These are phyloP conservation scores for Aurelia coerulea DNA, from an alignment of 30 jellyfish, hydroid and myxozoan genomes.

Conservation along the genomic window DNA sequence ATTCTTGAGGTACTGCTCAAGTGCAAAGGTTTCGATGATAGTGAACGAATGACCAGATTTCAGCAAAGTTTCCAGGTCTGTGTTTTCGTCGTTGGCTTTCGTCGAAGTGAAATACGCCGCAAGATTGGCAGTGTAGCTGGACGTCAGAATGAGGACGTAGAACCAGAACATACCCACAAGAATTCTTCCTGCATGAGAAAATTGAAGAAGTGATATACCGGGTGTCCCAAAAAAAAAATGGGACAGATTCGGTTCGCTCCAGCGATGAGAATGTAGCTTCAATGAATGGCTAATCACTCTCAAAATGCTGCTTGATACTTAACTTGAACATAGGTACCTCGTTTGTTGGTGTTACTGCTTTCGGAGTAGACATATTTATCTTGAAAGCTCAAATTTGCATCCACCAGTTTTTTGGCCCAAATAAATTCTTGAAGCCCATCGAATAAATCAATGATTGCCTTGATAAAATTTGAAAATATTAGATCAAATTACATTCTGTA, in stretches of 20 bases:
- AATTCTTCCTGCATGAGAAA: constrained; percentile 35
- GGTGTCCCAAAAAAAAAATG: background rate
- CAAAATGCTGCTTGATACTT: too few relatives aligned
- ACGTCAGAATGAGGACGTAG: constrained; percentile 31
- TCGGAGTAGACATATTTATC: too few relatives aligned
- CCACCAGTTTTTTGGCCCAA: too few relatives aligned
- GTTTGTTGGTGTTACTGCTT: too few relatives aligned
- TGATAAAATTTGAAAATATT: too few relatives aligned
- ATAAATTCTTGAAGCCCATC: too few relatives aligned
- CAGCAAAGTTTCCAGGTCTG: constrained; percentile 29
- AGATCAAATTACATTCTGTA: too few relatives aligned
- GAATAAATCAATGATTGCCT: too few relatives aligned
- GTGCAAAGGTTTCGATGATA: constrained; percentile 31
- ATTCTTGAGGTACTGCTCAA: constrained; percentile 34
- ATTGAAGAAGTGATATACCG: background rate
- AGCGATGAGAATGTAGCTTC: background rate
- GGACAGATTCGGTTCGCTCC: too few relatives aligned
- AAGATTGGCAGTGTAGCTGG: constrained; percentile 68
- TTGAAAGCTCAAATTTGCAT: too few relatives aligned
- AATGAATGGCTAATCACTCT: too few relatives aligned
- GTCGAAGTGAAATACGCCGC: constrained; percentile 66
- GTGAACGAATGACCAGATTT: constrained; percentile 47
- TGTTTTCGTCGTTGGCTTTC: background rate
- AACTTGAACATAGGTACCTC: too few relatives aligned
- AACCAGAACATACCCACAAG: constrained; percentile 61